Base-by-base conservation (phyloP, 2,888 invertebrate genomes). In the Augiades crinisus region DNA sequence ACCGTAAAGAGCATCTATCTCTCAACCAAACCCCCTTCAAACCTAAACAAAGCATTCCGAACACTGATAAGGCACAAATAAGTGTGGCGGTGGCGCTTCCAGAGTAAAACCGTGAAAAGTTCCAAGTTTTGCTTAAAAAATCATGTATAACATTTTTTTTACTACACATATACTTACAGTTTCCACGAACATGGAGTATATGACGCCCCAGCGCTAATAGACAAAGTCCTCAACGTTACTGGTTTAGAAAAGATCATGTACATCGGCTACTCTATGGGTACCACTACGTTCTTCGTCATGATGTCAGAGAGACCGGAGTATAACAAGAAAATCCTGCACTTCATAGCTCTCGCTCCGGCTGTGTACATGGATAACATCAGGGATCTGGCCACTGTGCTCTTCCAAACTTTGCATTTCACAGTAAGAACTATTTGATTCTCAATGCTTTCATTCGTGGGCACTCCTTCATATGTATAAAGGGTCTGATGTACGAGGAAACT, bases 251-350 rank as follows among this genome's bases (percentile, higher is more conserved):
- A 76, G 58, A n/a, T 90, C 30, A 64, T 91, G 57, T 92, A 89
- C 77, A 66, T 92, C 13, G 92, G 92, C 1, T 91, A 92, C 70
- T 92, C 92, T 1, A 86, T 93, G 81, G 93, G 92, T 0, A 84
- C 90, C 3, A 90, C 91, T 19, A 86, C 81, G 4, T 91, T 90
- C 60, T 89, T 92, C 72, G 89, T 91, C 53, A 91, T 91, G 81
- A 76, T 91, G 64, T 80, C 91, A 0, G 79, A 85, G 56, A 76
- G 76, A 51, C 92, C 92, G 0, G 90, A 92, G 58, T 90, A 91
- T 62, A 92, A 92, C 27, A 74, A 81, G 3, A 90, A 89, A 54
- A 59, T 92, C 4, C 71, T 89, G 8, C 72, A 91, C 0, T 90
- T 90, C 64, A 72, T 92, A 0, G 90, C 78, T 0, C 63, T 92